Conservation (phyloP, 2,888 invertebrate species). For the Brachynemurus nebulosus region DNA sequence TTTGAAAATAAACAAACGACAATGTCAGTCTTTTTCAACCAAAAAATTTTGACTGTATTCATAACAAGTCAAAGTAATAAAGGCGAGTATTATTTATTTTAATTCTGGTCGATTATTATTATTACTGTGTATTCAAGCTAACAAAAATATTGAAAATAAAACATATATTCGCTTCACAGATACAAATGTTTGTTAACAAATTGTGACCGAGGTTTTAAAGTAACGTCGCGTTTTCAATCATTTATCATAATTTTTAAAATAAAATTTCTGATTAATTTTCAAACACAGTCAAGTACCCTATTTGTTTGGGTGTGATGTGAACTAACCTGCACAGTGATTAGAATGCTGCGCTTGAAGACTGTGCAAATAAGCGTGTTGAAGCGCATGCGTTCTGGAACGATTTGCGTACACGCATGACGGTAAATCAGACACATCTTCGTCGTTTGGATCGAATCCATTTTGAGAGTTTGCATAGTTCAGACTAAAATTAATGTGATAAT, state of each 20-base stretch:
- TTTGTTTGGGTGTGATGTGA: neutral
- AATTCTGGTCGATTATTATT: too few species aligned
- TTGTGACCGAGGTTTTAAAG: too few species aligned
- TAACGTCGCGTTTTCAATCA: too few species aligned
- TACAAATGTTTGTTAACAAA: too few species aligned
- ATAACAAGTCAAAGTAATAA: too few species aligned
- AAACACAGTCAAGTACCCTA: neutral
- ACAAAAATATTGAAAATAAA: too few species aligned
- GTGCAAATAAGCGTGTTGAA: conserved; percentile 23
- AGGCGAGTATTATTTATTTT: too few species aligned
- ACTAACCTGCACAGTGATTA: conserved; percentile 25
- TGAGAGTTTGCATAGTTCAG: conserved; percentile 1
- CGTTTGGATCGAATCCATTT: conserved; percentile 37
- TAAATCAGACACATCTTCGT: conserved; percentile 54
- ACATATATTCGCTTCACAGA: too few species aligned
- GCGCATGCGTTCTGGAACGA: conserved; percentile 27
- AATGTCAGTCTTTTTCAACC: too few species aligned
- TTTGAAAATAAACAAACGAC: too few species aligned
- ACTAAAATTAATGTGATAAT: neutral
- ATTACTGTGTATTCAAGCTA: too few species aligned
- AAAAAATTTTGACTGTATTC: too few species aligned
- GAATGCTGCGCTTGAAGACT: conserved; percentile 28
- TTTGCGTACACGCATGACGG: conserved; percentile 71
- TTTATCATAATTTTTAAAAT: neutral
- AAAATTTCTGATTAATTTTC: neutral